phyloP scores from a whole-genome alignment of 2,797 vertebrate species.

The Myioborus miniatus region DNA sequence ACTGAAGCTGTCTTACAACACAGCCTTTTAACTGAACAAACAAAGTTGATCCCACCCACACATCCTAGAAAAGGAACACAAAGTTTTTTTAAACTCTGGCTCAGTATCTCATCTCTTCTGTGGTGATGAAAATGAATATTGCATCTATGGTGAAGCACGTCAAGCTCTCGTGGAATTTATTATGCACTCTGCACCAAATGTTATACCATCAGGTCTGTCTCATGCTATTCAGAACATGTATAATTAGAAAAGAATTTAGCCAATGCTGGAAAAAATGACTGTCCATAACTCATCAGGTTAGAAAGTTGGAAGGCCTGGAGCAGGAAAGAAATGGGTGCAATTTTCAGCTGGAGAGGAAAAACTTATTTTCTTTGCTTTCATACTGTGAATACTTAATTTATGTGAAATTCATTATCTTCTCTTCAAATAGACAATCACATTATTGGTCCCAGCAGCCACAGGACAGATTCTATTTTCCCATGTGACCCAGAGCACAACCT shows the following conservation, averaged over 20 bases:
- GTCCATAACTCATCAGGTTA: slow-evolving; percentile 62
- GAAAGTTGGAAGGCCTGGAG: slow-evolving; percentile 30
- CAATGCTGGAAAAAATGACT: slow-evolving; percentile 32
- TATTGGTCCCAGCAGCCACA: background rate
- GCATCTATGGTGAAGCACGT: slow-evolving; percentile 46
- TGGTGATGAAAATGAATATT: slow-evolving; percentile 50
- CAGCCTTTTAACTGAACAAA: background rate
- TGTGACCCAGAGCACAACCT: background rate
- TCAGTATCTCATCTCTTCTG: slow-evolving; percentile 24
- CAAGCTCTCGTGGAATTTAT: slow-evolving; percentile 66
- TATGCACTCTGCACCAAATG: slow-evolving; percentile 55
- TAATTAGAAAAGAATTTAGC: slow-evolving; percentile 70
- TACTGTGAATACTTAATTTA: background rate
- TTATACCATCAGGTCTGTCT: slow-evolving; percentile 50
- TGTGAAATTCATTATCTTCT: background rate
- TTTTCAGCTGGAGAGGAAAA: slow-evolving; percentile 11
- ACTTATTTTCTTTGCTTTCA: background rate
- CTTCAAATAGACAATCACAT: background rate
- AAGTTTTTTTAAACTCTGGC: background rate
- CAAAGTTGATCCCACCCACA: background rate
- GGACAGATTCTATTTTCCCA: background rate
- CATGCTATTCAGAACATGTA: slow-evolving; percentile 41
- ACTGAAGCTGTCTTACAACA: background rate
- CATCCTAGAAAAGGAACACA: background rate
- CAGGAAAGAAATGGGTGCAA: slow-evolving; percentile 6